A percentile compares a stretch with the other conserved stretches of the same genome.
These are phyloP conservation scores for Pachyseris speciosa DNA, from an alignment of 64 coral and sea anemone genomes.

Conservation along the genomic window DNA sequence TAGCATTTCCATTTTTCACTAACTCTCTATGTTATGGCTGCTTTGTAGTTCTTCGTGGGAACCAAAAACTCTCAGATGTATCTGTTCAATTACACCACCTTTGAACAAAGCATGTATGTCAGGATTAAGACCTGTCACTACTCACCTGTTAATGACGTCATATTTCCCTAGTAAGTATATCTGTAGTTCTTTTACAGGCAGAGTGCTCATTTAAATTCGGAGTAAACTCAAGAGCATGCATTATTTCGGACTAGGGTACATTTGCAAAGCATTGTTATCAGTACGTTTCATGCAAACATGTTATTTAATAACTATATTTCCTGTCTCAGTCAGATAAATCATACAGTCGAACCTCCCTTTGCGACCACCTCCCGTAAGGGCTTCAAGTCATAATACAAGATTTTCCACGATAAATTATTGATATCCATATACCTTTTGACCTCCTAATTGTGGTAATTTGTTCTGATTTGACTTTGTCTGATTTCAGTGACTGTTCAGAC, in stretches of 20 bases:
- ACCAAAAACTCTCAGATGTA: slow-evolving; percentile 90
- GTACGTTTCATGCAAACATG: no score
- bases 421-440: neutral
- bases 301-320: no score
- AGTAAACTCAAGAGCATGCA: no score
- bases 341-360: no score
- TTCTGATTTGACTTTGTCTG: neutral
- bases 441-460: neutral
- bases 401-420: no score
- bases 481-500: slow-evolving; percentile 85
- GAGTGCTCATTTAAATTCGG: no score
- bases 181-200: no score
- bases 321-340: no score
- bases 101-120: slow-evolving; percentile 65
- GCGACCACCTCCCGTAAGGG: no score
- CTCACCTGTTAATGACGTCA: slow-evolving; percentile 80
- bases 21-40: neutral
- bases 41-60: slow-evolving; percentile 90
- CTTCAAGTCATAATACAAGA: no score
- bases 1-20: neutral
- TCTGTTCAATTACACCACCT: slow-evolving; percentile 72
- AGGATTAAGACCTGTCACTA: slow-evolving; percentile 92
- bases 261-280: no score
- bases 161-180: slow-evolving; percentile 75
- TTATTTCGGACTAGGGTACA: no score